Evolutionary conservation across 1,140 invertebrate genomes (phyloP).

Genomic region (Bombus vancouverensis): DNA sequence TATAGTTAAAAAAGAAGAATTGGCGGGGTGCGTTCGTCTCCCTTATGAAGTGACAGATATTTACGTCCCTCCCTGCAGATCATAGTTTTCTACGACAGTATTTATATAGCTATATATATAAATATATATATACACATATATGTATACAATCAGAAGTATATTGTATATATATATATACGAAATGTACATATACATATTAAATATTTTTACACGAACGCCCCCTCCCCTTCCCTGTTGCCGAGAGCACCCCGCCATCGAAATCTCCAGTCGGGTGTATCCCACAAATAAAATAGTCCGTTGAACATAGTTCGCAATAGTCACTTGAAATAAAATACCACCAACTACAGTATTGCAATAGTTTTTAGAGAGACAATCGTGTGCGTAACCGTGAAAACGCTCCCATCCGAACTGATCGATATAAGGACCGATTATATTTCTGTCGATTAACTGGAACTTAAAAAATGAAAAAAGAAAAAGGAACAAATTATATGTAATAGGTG

Average conservation of each 20-base stretch:
- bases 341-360: constrained; percentile 83
- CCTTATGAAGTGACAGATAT: constrained; percentile 11
- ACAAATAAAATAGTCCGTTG: constrained; percentile 62
- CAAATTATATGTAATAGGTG: neutral
- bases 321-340: constrained; percentile 76
- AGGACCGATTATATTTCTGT: neutral
- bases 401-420: constrained; percentile 20
- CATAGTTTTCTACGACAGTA: constrained; percentile 80
- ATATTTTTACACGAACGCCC: constrained; percentile 61
- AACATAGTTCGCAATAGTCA: constrained; percentile 82
- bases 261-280: constrained; percentile 35
- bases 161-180: constrained; percentile 18
- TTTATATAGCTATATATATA: constrained; percentile 78
- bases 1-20: constrained; percentile 18
- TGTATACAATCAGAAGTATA: constrained; percentile 57
- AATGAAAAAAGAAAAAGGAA: neutral
- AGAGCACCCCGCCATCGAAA: constrained; percentile 41
- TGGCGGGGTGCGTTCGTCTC: constrained; percentile 46
- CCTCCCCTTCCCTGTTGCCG: neutral
- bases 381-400: constrained; percentile 48
- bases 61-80: constrained; percentile 39
- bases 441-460: neutral
- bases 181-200: constrained; percentile 47
- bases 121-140: constrained; percentile 52
- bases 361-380: constrained; percentile 71